These are phyloP conservation scores for Oophaga sylvatica DNA, from an alignment of 2,797 vertebrate genomes.

Conservation along the genomic window DNA sequence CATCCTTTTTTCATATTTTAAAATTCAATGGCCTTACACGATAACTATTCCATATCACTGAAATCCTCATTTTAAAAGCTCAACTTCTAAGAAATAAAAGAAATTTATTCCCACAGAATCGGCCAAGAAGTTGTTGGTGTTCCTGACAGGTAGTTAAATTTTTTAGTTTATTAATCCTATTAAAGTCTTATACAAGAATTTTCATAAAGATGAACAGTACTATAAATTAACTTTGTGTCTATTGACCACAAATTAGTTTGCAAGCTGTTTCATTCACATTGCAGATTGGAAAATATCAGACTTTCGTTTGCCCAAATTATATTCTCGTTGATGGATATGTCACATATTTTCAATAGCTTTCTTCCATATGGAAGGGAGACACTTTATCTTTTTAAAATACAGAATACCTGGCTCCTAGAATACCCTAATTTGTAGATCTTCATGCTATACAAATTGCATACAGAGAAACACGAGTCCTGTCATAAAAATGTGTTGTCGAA, in stretches of 20 bases:
- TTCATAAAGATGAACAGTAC: neutral
- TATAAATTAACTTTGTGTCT: neutral
- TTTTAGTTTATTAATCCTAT: constrained; percentile 7
- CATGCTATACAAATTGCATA: too few species aligned
- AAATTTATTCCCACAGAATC: neutral
- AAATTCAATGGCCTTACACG: neutral
- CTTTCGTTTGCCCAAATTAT: neutral
- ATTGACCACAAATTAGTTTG: constrained; percentile 32
- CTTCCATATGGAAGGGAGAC: too few species aligned
- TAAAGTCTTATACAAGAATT: constrained; percentile 5
- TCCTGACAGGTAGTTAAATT: neutral
- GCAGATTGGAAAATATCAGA: neutral
- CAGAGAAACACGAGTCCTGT: too few species aligned
- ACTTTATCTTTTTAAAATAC: too few species aligned
- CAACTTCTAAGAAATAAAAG: neutral
- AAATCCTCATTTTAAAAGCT: constrained; percentile 9
- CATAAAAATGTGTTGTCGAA: too few species aligned
- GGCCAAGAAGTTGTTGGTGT: neutral
- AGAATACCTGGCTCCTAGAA: too few species aligned
- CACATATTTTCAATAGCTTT: neutral
- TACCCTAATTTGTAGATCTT: too few species aligned
- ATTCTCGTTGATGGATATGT: neutral
- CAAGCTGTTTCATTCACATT: neutral
- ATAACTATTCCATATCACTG: neutral
- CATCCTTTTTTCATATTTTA: constrained; percentile 33